These are phyloP conservation scores for Anisognathus igniventris DNA, from an alignment of 2,797 vertebrate species.

Conservation along the genomic window DNA sequence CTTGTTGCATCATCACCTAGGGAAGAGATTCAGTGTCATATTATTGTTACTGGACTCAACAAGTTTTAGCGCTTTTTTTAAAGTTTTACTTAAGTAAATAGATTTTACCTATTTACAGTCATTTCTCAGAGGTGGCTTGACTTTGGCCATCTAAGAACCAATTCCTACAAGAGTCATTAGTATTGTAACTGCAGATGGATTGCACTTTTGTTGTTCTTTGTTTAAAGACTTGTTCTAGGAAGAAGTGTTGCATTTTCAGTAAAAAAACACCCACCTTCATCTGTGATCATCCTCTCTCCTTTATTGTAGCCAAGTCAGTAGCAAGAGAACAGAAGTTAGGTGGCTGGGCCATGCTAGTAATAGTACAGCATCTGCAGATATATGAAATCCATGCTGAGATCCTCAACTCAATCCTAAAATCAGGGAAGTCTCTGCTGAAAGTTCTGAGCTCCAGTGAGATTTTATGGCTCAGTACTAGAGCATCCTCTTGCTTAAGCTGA, in stretches of 20 bases:
- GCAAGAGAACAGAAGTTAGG: background rate
- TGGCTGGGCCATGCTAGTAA: background rate
- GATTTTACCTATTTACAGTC: background rate
- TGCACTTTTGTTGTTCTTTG: background rate
- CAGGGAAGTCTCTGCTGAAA: background rate
- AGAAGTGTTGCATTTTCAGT: background rate
- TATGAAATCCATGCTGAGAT: background rate
- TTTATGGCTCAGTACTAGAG: background rate
- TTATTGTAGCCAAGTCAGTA: background rate
- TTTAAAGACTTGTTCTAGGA: background rate
- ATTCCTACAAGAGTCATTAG: constrained; percentile 33
- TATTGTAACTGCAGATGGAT: constrained; percentile 1
- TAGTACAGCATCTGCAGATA: background rate
- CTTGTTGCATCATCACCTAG: background rate
- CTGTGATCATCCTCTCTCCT: background rate
- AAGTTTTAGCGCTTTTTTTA: background rate
- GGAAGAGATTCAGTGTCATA: background rate
- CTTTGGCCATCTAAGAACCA: background rate
- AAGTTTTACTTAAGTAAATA: background rate
- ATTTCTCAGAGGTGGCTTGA: constrained; percentile 22
- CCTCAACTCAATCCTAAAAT: background rate
- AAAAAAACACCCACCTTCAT: background rate
- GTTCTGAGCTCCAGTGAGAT: background rate
- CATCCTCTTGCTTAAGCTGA: background rate
- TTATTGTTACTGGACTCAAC: background rate